Conservation (phyloP, 2,888 invertebrate genomes). For the Hesperia comma region DNA sequence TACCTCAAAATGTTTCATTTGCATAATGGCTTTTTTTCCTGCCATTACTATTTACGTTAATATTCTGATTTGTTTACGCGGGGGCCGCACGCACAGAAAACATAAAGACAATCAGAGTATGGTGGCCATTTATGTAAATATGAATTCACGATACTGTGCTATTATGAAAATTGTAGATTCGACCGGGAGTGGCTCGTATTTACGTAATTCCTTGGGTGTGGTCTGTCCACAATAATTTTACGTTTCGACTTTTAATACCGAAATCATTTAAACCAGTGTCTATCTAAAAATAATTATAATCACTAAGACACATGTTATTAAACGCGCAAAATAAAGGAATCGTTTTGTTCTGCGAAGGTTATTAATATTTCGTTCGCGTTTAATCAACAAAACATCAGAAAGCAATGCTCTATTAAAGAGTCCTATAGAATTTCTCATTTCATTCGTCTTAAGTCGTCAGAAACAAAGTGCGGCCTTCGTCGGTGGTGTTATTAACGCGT, state of each 20-base stretch:
- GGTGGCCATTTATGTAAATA: conserved; percentile 82
- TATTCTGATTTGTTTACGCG: conserved; percentile 78
- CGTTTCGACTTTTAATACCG: conserved; percentile 26
- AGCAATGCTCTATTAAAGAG: conserved; percentile 77
- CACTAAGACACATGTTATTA: conserved; percentile 36
- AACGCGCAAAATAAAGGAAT: conserved; percentile 51
- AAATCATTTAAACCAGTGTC: conserved; percentile 23
- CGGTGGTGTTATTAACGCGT: conserved; percentile 84
- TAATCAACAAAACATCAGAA: conserved; percentile 82
- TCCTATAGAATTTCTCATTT: conserved; percentile 82
- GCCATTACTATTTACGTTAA: conserved; percentile 81
- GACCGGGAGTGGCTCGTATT: conserved; percentile 72
- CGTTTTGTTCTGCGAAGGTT: conserved; percentile 47
- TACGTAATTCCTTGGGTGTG: conserved; percentile 72
- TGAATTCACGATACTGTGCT: conserved; percentile 73
- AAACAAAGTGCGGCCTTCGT: conserved; percentile 81
- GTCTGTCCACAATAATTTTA: conserved; percentile 51
- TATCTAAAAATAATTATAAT: conserved; percentile 40
- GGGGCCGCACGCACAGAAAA: conserved; percentile 82
- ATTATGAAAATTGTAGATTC: conserved; percentile 71
- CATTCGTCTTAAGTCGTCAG: conserved; percentile 82
- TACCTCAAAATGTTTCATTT: conserved; percentile 83
- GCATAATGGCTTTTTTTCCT: conserved; percentile 83
- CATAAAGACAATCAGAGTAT: conserved; percentile 81
- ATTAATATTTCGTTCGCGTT: conserved; percentile 70